Conservation (phyloP, 2,888 invertebrate genomes). For the Beris morrisii region DNA sequence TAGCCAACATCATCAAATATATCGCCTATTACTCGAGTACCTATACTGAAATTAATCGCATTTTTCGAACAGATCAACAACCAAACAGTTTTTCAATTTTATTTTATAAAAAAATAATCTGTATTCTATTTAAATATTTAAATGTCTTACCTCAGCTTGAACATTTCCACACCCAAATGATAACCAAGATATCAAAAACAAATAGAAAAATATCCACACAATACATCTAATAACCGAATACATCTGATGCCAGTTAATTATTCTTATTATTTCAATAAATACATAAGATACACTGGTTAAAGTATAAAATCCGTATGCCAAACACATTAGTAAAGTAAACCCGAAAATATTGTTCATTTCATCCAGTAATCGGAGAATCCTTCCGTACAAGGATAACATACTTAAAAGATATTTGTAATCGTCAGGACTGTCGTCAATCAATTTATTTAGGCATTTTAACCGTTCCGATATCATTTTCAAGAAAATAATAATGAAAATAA, state of each 20-base stretch:
- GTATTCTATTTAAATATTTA: too few species aligned
- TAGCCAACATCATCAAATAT: too few species aligned
- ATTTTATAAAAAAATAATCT: too few species aligned
- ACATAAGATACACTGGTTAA: neutral
- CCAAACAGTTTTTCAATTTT: too few species aligned
- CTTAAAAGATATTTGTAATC: neutral
- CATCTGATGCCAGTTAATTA: neutral
- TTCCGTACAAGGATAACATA: neutral
- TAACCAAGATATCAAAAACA: neutral
- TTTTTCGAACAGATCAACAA: too few species aligned
- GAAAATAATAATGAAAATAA: neutral
- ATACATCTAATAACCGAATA: neutral
- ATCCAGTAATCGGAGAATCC: neutral
- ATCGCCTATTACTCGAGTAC: too few species aligned
- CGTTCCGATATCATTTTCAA: neutral
- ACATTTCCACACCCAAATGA: neutral
- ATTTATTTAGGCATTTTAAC: neutral
- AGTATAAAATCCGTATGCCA: conserved; percentile 13
- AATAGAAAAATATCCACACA: neutral
- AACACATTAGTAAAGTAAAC: neutral
- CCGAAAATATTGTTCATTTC: conserved; percentile 1
- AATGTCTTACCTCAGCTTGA: neutral
- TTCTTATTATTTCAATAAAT: neutral
- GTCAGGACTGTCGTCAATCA: neutral
- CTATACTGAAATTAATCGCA: too few species aligned